These are phyloP conservation scores for Pissodes strobi DNA, from an alignment of 1,140 invertebrate species.

Conservation along the genomic window DNA sequence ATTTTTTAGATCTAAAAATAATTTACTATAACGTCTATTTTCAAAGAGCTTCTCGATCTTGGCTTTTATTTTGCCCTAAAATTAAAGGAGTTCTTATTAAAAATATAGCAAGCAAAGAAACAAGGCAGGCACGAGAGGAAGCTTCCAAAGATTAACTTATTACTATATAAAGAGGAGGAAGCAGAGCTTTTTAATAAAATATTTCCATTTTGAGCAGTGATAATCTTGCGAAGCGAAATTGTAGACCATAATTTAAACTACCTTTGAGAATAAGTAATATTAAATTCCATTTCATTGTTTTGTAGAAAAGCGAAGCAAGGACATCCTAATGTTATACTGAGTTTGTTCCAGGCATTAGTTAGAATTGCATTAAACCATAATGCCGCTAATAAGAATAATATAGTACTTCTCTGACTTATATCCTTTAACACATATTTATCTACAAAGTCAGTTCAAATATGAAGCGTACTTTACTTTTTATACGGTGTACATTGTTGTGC, in stretches of 20 bases:
- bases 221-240: background rate
- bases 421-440: no score
- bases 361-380: no score
- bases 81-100: conserved; percentile 4
- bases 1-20: no score
- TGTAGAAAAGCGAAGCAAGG: background rate
- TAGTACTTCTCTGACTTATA: no score
- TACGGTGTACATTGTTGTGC: no score
- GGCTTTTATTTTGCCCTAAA: background rate
- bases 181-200: conserved; percentile 9
- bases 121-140: background rate
- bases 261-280: conserved; percentile 12
- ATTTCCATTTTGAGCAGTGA: background rate
- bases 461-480: no score
- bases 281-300: background rate
- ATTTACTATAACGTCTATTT: no score
- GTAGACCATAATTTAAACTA: background rate
- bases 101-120: background rate
- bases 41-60: no score
- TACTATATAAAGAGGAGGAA: background rate
- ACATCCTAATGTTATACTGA: no score
- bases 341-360: no score
- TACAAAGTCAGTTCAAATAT: no score
- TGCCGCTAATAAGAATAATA: no score
- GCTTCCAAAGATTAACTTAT: background rate